Evolutionary conservation across 2,113 vertebrate species (phyloP), one percentile per base, ranked within the genome.

Genomic region (Proterorhinus semilunaris): DNA sequence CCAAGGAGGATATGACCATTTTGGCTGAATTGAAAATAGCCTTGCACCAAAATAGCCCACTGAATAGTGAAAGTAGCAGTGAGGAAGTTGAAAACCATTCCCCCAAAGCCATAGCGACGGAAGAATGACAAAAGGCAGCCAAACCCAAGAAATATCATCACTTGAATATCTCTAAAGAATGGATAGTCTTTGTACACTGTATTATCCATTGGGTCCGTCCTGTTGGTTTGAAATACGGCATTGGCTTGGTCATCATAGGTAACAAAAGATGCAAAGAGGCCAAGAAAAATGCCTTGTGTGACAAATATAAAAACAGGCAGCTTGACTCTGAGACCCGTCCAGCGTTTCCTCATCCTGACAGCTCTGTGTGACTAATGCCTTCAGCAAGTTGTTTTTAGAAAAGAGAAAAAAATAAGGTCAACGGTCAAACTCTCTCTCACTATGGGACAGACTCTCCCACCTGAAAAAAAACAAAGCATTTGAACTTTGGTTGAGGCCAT

Each of bases 131-230:
- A 82, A n/a, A 96, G 83, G 62, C 94, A 94, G 3, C 94, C 94
- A 48, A 95, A 89, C 8, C 95, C 95, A 6, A 94, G 81, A 74
- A 94, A 93, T 73, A 95, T 90, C 93, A 96, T 95, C 78, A 95
- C 84, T 76, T 96, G 94, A 63, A 94, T 90, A 78, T 96, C 94
- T 47, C 91, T 84, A 73, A 96, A 95, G 77, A 94, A 57, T 2
- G 93, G 89, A 65, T 94, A 96, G 81, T 89, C 89, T 66, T 62
- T 51, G 62, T 92, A 90, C 61, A 95, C n/a, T 0, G 76, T 70
- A 51, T 91, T 91, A 65, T 90, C 85, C 82, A 81, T 80, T 5
- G 81, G 79, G 16, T 6, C 80, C 0, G 81, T 91, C n/a, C 69
- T 51, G 53, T 93, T 91, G 0, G 0, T 81, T 72, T 87, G 90